Evolutionary conservation across 1,140 invertebrate species (phyloP), one percentile per base, ranked within the genome.

Genomic region (Drosophila fuyamai): DNA sequence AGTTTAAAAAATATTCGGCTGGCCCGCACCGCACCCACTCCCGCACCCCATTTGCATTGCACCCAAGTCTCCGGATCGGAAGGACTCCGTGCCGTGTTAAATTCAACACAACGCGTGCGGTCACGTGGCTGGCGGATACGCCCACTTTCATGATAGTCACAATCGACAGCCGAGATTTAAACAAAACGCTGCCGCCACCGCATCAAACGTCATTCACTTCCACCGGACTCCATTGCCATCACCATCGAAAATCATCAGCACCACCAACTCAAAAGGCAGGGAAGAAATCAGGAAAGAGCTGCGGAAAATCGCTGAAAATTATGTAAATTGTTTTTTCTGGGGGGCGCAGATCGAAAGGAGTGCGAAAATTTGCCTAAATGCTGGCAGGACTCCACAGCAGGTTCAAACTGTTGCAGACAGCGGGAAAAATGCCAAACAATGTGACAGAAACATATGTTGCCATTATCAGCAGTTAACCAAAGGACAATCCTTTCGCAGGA

Each of bases 311-410:
- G 83, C 68, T 79, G 62, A 46, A 89, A 89, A 89, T 89, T 89
- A 89, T 89, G 84, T 77, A 89, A 89, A 89, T 89, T 84, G 73
- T 81, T 77, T 67, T 76, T 73, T 29, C 9, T 14, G 35, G 29
- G 63, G 50, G 57, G 16, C 36, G 13, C 43, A 58, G 36, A 48
- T 51, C 43, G 50, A 78, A 86, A 76, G 56, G 76, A 77, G 83
- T 73, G 81, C 68, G 80, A 78, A 89, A 89, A 89, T 89, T 89
- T 89, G 84, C 80, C 84, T 89, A 89, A 89, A 89, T 89, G 84
- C 77, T 72, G 62, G 76, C 46, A 55, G 66, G 50, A 79, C 62
- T 27, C 18, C 14, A 10, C 51, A 47, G 68, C 79, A 75, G 73
- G 72, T 58, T 65, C 81, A 85, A 78, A 71, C 63, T 81, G 81